Evolutionary conservation across 2,797 vertebrate species (phyloP).

Genomic region (Urosaurus nigricauda): DNA sequence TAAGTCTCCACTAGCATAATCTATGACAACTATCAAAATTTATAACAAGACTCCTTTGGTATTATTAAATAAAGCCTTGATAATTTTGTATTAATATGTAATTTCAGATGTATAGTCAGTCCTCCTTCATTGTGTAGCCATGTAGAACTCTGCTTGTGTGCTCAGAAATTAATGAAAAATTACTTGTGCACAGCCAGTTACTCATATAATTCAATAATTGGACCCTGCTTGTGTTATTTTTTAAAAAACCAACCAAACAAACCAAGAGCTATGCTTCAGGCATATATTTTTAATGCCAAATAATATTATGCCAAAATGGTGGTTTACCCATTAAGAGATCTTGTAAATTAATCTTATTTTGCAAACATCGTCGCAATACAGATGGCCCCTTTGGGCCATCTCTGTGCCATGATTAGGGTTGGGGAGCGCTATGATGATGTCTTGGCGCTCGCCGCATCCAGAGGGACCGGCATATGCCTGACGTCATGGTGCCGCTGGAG

Average conservation of each 20-base stretch:
- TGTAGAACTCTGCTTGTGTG: neutral
- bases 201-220: neutral
- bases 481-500: no score
- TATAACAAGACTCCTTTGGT: neutral
- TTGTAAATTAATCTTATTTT: neutral
- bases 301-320: neutral
- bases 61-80: neutral
- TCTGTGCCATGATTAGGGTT: no score
- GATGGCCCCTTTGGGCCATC: no score
- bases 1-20: neutral
- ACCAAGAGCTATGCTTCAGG: neutral
- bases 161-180: neutral
- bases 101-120: neutral
- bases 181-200: neutral
- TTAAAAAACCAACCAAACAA: no score
- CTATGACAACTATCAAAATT: neutral
- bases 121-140: neutral
- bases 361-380: no score
- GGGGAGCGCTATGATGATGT: no score
- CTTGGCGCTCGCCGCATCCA: no score
- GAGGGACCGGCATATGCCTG: no score
- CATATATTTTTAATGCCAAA: neutral
- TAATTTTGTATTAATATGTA: neutral
- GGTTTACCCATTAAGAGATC: no score
- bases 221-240: neutral